phyloP scores from a whole-genome alignment of 2,797 vertebrate species.

The Paratrypauchen microcephalus region DNA sequence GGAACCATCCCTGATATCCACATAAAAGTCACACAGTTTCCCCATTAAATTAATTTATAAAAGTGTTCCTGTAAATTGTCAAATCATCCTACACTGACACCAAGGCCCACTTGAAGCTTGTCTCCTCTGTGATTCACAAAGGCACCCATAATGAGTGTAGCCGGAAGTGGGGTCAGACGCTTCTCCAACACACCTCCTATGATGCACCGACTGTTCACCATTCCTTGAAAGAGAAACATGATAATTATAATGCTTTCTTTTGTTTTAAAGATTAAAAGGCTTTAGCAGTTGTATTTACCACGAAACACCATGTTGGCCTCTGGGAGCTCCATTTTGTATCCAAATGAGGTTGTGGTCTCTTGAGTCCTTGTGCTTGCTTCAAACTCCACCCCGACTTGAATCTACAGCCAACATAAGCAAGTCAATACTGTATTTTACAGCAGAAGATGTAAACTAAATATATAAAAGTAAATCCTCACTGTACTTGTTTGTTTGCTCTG shows the following conservation, averaged over 20 bases:
- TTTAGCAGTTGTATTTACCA: slow-evolving; percentile 68
- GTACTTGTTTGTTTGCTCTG: slow-evolving; percentile 89
- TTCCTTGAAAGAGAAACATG: slow-evolving; percentile 70
- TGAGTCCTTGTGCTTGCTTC: slow-evolving; percentile 94
- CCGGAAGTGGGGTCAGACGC: slow-evolving; percentile 86
- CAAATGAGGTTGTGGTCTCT: slow-evolving; percentile 94
- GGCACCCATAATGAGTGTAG: slow-evolving; percentile 92
- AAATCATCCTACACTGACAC: slow-evolving; percentile 75
- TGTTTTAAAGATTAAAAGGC: background rate
- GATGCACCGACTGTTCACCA: slow-evolving; percentile 93
- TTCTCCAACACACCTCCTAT: slow-evolving; percentile 93
- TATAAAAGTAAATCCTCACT: background rate
- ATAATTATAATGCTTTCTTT: slow-evolving; percentile 6
- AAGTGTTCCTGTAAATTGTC: slow-evolving; percentile 12
- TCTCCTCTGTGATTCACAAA: slow-evolving; percentile 94
- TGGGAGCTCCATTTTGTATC: slow-evolving; percentile 91
- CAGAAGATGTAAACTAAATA: background rate
- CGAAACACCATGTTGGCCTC: slow-evolving; percentile 91
- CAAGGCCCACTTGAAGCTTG: slow-evolving; percentile 86
- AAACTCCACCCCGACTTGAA: slow-evolving; percentile 95
- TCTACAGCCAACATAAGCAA: slow-evolving; percentile 65
- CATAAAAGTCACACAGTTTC: background rate
- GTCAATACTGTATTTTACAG: background rate
- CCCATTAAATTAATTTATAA: background rate
- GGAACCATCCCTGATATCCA: slow-evolving; percentile 16